Evolutionary conservation across 1,140 invertebrate genomes (phyloP), one percentile per base, ranked within the genome.

Genomic region (Orchesella cincta): DNA sequence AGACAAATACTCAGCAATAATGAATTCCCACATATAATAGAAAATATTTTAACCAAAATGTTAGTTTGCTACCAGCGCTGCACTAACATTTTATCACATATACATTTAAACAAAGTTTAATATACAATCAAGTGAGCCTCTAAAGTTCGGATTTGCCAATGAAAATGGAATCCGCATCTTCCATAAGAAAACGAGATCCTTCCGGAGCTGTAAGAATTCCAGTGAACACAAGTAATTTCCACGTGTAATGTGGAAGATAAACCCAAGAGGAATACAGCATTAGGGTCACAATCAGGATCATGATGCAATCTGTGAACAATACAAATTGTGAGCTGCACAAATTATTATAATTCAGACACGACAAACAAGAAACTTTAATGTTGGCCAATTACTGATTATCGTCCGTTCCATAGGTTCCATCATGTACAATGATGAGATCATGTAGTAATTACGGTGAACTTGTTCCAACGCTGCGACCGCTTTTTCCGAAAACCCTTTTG

Each of bases 191-290:
- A 26, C 39, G 18, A 8, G 23, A 18, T 31, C 62, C 62, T 33
- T 67, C 62, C 28, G 62, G 62, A 18, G 62, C 5, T 62, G 75
- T 23, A 26, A 79, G 33, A n/a, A 80, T 23, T 71, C 79, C 79
- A 1, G 64, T 36, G 54, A 75, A 75, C 5, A 57, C 67, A 14
- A 78, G 16, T 12, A 77, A 54, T 71, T 71, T 78, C 29, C 35
- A 29, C 34, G 76, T 78, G 75, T 82, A 82, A 33, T 79, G 80
- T 18, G 81, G 81, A 12, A 82, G 64, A 39, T 82, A 82, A 0
- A 82, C 81, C 46, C 76, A 82, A 18, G 81, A 79, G 0, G 79
- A 81, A 46, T 81, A 81, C 35, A 79, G 39, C 78, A 82, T 81
- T 23, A 79, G 74, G 14, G 79, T 74, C 26, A 79, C 28, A 18